These are phyloP conservation scores for Tricholauxania praeusta DNA, from an alignment of 2,888 invertebrate species.

Conservation along the genomic window DNA sequence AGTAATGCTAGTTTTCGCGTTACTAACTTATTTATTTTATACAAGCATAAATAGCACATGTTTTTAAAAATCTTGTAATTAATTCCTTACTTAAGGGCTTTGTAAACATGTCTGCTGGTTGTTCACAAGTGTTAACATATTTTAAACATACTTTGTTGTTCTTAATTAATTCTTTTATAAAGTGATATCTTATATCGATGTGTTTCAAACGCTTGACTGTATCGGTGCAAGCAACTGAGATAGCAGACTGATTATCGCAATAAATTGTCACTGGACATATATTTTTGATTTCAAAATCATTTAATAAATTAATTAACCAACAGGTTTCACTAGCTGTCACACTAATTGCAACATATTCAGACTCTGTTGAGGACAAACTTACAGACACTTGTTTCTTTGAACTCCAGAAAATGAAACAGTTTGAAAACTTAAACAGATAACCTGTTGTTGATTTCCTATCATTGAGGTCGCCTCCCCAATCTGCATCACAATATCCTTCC, in stretches of 20 bases:
- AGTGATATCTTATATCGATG: not conserved
- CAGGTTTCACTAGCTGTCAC: not conserved
- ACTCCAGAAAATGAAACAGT: constrained; percentile 1
- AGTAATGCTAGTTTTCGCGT: too few species aligned
- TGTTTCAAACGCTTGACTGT: not conserved
- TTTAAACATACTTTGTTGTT: not conserved
- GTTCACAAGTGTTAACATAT: too few species aligned
- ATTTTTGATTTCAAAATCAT: constrained; percentile 7
- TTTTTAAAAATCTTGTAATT: too few species aligned
- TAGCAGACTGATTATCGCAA: constrained; percentile 4
- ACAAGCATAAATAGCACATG: too few species aligned
- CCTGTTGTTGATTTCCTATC: not conserved
- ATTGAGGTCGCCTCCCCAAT: not conserved
- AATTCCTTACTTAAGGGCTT: too few species aligned
- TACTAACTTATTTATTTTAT: too few species aligned
- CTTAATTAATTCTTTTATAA: not conserved
- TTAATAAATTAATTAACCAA: not conserved
- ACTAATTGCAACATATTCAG: not conserved
- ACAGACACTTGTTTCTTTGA: constrained; percentile 6
- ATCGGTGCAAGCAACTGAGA: not conserved
- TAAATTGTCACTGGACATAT: not conserved
- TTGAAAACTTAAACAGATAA: not conserved
- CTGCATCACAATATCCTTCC: not conserved
- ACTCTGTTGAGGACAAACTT: constrained; percentile 8
- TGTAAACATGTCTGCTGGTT: too few species aligned